A percentile compares a stretch with the other conserved stretches of the same genome.
phyloP scores from a whole-genome alignment of 2,797 vertebrate genomes.

The Siniperca scherzeri region DNA sequence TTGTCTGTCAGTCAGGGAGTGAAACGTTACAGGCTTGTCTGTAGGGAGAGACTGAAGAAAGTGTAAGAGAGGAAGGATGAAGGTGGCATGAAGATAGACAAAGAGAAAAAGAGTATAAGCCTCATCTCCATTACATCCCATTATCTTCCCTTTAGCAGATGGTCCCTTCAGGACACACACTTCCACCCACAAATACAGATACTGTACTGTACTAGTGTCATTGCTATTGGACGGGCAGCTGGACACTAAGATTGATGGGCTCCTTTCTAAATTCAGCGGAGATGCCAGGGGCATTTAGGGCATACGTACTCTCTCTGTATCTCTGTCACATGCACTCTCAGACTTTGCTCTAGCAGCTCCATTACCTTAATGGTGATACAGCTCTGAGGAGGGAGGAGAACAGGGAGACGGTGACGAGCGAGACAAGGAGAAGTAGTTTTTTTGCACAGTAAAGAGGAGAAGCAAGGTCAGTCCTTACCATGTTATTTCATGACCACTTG shows the following conservation, averaged over 20 bases:
- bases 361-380: conserved; percentile 71
- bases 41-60: conserved; percentile 32
- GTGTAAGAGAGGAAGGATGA: conserved; percentile 30
- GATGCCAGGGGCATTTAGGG: conserved; percentile 63
- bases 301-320: conserved; percentile 47
- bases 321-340: conserved; percentile 51
- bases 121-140: conserved; percentile 58
- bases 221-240: conserved; percentile 45
- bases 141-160: conserved; percentile 63
- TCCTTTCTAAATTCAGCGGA: conserved; percentile 70
- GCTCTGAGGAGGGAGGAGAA: conserved; percentile 45
- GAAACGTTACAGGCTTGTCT: conserved; percentile 44
- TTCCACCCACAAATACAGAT: conserved; percentile 28
- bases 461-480: conserved; percentile 56
- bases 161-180: conserved; percentile 43
- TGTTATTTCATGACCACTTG: conserved; percentile 62
- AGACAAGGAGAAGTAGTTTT: conserved; percentile 42
- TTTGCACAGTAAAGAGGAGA: conserved; percentile 45
- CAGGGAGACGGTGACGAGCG: conserved; percentile 9
- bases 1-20: conserved; percentile 54
- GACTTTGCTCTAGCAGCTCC: conserved; percentile 51
- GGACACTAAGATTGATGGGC: conserved; percentile 71
- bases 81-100: conserved; percentile 20
- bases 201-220: conserved; percentile 41
- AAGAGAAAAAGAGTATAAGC: conserved; percentile 8